These are phyloP conservation scores for Petaurus breviceps DNA, from an alignment of 2,113 vertebrate species.

Conservation along the genomic window DNA sequence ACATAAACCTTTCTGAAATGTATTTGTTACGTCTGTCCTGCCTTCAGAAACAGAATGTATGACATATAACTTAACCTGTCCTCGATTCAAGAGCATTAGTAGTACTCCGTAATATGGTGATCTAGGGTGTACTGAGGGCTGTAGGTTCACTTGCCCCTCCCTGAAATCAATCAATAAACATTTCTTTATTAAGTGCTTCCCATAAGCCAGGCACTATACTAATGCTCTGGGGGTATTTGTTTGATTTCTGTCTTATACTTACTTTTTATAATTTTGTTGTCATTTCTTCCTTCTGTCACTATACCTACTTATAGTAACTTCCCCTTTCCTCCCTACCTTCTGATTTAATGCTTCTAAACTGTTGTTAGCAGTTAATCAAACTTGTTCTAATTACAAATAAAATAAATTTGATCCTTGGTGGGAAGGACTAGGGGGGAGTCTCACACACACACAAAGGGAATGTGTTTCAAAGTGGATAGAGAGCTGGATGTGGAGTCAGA, in stretches of 20 bases:
- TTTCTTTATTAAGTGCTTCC: too few species aligned
- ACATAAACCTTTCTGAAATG: neutral
- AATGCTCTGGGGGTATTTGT: neutral
- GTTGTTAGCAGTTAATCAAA: neutral
- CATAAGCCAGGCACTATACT: too few species aligned
- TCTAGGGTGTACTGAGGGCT: neutral
- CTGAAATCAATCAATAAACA: too few species aligned
- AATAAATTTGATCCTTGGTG: neutral
- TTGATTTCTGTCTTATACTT: neutral
- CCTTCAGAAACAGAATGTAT: neutral
- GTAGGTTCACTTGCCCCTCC: too few species aligned
- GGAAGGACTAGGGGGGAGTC: neutral
- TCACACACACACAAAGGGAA: neutral
- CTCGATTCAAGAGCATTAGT: neutral
- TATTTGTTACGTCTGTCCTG: neutral
- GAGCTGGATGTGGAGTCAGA: neutral
- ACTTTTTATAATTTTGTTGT: neutral
- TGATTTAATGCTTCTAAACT: too few species aligned
- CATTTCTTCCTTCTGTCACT: neutral
- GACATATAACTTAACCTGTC: neutral
- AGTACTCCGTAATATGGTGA: neutral
- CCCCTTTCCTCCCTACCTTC: too few species aligned
- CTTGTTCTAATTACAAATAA: neutral
- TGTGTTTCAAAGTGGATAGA: neutral
- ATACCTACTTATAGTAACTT: too few species aligned